Evolutionary conservation across 2,888 invertebrate species (phyloP), one percentile per base, ranked within the genome.

Genomic region (Zygaena filipendulae): DNA sequence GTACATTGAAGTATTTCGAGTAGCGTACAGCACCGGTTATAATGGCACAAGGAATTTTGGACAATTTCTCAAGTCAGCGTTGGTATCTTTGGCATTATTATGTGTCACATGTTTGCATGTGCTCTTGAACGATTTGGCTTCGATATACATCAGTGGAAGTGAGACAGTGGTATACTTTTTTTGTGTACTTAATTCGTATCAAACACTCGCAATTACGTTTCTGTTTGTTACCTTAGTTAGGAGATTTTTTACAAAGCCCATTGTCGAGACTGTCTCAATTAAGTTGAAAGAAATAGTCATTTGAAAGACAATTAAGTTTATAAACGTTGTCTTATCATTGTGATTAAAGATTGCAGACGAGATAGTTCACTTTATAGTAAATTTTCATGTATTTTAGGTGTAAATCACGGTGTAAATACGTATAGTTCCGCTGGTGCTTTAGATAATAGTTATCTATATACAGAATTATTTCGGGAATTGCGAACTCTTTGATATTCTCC

Each of bases 81-180:
- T 67, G 1, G 52, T 56, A 0, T 62, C 62, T 13, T 40, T 61
- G 4, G n/a, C n/a, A n/a, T 38, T 71, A 10, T 45, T 68, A 2
- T 50, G 51, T 16, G 52, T 67, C 6, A 51, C 59, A 0, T 60
- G 64, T 38, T 31, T 68, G 4, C 70, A 69, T 38, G 56, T 68
- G 2, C 43, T 70, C 1, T 6, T 54, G 1, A 58, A 52, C 0
- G 69, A 70, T 39, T 26, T 60, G 1, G 31, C 49, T 11, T 42
- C 48, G 0, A 35, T 38, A 11, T 40, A 45, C 18, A 39, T 43
- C 7, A 28, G 27, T 2, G 13, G 23, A 3, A 39, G 36, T 25
- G 22, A 27, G 1, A 18, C 13, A 0, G 19, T 49, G 1, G 32
- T 44, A 4, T 36, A 41, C 11, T 19, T 40, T 4, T 54, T 54